Conservation (phyloP, 2,888 invertebrate genomes). For the Chaetogeoica ovagalla region DNA sequence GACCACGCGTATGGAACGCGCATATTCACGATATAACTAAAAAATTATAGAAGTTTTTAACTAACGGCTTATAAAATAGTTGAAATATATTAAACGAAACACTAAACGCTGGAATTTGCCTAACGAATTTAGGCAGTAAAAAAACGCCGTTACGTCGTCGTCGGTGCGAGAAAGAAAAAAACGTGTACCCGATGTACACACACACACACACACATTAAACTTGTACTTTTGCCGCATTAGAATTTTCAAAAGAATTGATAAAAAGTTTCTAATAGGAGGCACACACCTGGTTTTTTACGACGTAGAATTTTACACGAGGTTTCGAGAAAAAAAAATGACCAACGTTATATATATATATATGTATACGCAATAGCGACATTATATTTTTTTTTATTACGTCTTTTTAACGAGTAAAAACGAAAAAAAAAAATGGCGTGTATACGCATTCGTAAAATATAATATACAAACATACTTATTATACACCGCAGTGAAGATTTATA, state of each 20-base stretch:
- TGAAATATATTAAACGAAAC: too few species aligned
- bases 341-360: background rate
- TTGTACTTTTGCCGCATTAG: background rate
- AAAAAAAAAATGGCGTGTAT: background rate
- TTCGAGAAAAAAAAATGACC: conserved; percentile 35
- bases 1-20: too few species aligned
- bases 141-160: too few species aligned
- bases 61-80: too few species aligned
- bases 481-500: conserved; percentile 10
- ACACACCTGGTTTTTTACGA: conserved; percentile 19
- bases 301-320: conserved; percentile 17
- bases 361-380: background rate
- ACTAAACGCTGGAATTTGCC: background rate
- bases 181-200: background rate
- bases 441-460: conserved; percentile 7
- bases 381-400: conserved; percentile 23
- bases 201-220: too few species aligned
- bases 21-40: too few species aligned
- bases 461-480: conserved; percentile 7
- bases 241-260: conserved; percentile 7
- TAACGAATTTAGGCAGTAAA: too few species aligned
- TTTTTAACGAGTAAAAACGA: conserved; percentile 16
- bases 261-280: conserved; percentile 23
- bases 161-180: too few species aligned
- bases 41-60: too few species aligned